Percentiles rank a stretch among this genome's conserved stretches.
These are phyloP conservation scores for Brachionus asplanchnoidis DNA, from an alignment of 1,140 invertebrate species.

Conservation along the genomic window DNA sequence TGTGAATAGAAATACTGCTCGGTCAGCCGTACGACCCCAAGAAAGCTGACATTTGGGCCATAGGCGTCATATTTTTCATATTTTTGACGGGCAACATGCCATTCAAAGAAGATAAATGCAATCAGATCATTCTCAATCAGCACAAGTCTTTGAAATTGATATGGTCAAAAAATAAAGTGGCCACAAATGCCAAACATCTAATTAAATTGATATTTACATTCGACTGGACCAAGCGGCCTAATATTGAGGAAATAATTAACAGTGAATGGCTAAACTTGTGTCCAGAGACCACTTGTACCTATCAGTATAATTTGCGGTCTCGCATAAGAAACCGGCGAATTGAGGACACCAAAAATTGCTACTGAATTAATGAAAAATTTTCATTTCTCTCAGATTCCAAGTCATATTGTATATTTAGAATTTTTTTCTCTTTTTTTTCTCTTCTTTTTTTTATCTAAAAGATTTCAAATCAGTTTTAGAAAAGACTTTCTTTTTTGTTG, in stretches of 20 bases:
- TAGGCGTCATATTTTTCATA: constrained; percentile 54
- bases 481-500: neutral
- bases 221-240: constrained; percentile 31
- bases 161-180: constrained; percentile 20
- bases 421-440: neutral
- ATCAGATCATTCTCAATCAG: constrained; percentile 37
- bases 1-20: constrained; percentile 10
- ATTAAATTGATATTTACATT: constrained; percentile 26
- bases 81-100: constrained; percentile 42
- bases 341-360: neutral
- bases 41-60: constrained; percentile 56
- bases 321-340: constrained; percentile 1
- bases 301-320: constrained; percentile 25
- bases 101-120: constrained; percentile 41
- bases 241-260: neutral
- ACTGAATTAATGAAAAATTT: neutral
- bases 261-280: neutral
- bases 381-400: neutral
- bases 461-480: neutral
- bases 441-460: neutral
- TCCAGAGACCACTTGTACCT: neutral
- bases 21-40: constrained; percentile 53
- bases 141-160: neutral
- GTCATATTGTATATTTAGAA: neutral
- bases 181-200: neutral